Base-by-base conservation (phyloP, 37 sponge, comb jelly and placozoan species). In the Chondrosia reniformis region DNA sequence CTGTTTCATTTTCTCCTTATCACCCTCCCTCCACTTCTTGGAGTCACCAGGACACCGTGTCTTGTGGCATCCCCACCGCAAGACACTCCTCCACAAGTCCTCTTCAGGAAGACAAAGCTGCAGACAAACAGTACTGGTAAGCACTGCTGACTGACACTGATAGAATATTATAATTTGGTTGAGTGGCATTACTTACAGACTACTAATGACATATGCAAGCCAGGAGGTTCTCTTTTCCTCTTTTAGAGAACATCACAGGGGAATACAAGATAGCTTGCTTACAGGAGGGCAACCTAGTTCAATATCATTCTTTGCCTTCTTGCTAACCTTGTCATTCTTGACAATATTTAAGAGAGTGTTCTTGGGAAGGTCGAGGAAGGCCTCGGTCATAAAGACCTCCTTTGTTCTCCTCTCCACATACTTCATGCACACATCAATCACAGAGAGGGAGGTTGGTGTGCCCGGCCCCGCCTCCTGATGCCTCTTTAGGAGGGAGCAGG, bases 61-160 rank as follows among this genome's bases (percentile, higher is more conserved):
- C n/a, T 85, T 40, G 46, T 85, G 76, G 39, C 80, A 76, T 0
- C 86, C 94, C 94, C 94, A 93, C 19, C 74, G 30, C 33, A 93
- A 30, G 40, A 89, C 81, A 12, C 78, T 78, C 33, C 84, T 54
- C 87, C 89, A 86, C 43, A 93, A 83, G 63, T 89, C 94, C 32
- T 85, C 87, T 65, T 85, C 84, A 4, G 77, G 43, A 13, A 79
- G 43, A 9, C 52, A 38, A 10, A 87, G 45, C 83, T 87, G 39
- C 34, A 33, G 4, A 64, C 39, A 38, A 13, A 38, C n/a, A n/a
- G n/a, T n/a, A n/a, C n/a, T n/a, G n/a, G n/a, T n/a, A n/a, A n/a
- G n/a, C n/a, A n/a, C n/a, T n/a, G n/a, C n/a, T n/a, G n/a, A n/a
- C n/a, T n/a, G n/a, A n/a, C n/a, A n/a, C n/a, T n/a, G n/a, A n/a